Conservation (phyloP, 2,888 invertebrate species). For the Thera britannica region DNA sequence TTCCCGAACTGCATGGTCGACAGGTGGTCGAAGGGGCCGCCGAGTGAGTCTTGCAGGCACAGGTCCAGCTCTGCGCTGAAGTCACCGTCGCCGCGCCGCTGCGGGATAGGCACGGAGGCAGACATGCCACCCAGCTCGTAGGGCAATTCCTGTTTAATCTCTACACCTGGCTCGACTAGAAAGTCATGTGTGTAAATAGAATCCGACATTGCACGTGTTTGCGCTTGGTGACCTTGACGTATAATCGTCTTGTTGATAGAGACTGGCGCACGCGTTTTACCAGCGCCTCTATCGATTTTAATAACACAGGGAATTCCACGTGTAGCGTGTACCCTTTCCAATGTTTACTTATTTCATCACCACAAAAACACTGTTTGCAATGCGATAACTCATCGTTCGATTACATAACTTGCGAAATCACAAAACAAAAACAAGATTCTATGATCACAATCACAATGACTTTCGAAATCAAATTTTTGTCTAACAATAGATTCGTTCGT, state of each 20-base stretch:
- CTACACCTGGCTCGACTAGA: constrained; percentile 86
- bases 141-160: constrained; percentile 86
- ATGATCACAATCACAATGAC: constrained; percentile 80
- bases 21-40: constrained; percentile 72
- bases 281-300: constrained; percentile 79
- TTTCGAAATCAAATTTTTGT: constrained; percentile 62
- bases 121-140: constrained; percentile 78
- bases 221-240: constrained; percentile 79
- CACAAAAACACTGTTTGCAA: constrained; percentile 32
- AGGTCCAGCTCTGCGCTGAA: constrained; percentile 84
- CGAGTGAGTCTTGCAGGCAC: constrained; percentile 79
- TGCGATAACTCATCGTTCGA: constrained; percentile 57
- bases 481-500: constrained; percentile 23
- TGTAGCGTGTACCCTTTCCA: constrained; percentile 56
- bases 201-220: constrained; percentile 87
- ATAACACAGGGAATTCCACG: constrained; percentile 76
- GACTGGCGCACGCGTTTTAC: constrained; percentile 79
- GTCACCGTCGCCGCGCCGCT: constrained; percentile 80
- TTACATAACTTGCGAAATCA: constrained; percentile 76
- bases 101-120: constrained; percentile 88
- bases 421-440: constrained; percentile 63
- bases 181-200: constrained; percentile 86
- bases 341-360: constrained; percentile 47
- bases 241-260: constrained; percentile 80
- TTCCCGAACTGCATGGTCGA: constrained; percentile 71